Evolutionary conservation across 2,113 vertebrate species (phyloP).

Genomic region (Dasypus novemcinctus): DNA sequence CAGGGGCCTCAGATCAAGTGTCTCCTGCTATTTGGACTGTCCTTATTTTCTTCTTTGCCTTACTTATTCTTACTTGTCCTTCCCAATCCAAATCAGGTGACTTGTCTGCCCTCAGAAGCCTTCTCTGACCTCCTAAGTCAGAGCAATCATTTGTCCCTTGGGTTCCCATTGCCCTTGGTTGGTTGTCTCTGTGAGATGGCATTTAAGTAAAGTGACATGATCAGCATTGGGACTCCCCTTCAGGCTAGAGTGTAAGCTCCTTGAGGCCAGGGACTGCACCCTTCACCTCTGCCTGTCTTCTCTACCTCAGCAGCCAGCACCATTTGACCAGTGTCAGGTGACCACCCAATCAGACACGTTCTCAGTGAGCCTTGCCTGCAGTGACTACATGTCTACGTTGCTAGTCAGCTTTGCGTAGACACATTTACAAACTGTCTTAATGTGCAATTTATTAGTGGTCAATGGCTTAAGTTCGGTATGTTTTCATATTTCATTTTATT

Average conservation of each 20-base stretch:
- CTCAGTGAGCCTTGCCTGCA: background rate
- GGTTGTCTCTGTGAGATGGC: background rate
- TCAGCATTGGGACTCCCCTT: accelerated
- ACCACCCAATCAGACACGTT: background rate
- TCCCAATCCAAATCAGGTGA: background rate
- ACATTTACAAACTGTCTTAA: background rate
- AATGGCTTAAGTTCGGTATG: background rate
- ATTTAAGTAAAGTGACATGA: background rate
- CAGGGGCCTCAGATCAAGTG: background rate
- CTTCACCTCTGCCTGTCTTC: accelerated
- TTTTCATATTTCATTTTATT: background rate
- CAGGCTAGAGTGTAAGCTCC: background rate
- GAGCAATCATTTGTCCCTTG: background rate
- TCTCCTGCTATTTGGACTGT: background rate
- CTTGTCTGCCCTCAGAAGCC: background rate
- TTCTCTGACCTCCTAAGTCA: background rate
- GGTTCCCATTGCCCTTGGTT: background rate
- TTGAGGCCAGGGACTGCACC: background rate
- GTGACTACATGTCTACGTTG: background rate
- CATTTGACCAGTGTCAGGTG: accelerated
- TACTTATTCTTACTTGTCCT: background rate
- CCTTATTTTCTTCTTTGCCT: background rate
- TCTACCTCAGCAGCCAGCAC: accelerated
- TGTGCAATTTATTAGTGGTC: background rate
- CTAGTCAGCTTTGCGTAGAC: background rate